Evolutionary conservation across 2,888 invertebrate genomes (phyloP).

Genomic region (Diarsia rubi): DNA sequence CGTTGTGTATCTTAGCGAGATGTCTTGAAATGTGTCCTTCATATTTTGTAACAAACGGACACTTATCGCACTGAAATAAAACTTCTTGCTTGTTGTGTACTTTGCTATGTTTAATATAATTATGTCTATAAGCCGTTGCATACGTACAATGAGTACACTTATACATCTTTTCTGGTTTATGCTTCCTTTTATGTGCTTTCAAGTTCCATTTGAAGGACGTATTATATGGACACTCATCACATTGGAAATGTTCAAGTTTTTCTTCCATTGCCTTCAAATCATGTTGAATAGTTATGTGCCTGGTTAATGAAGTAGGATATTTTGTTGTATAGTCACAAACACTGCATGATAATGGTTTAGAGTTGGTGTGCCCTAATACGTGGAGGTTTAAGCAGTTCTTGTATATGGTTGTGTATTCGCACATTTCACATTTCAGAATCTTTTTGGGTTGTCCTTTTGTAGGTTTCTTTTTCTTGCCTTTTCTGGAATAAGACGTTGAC

Average conservation of each 20-base stretch:
- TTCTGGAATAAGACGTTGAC: slow-evolving; percentile 37
- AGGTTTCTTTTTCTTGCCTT: slow-evolving; percentile 42
- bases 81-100: slow-evolving; percentile 67
- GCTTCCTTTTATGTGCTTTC: slow-evolving; percentile 75
- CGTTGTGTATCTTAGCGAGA: slow-evolving; percentile 80
- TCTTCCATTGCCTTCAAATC: slow-evolving; percentile 44
- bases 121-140: slow-evolving; percentile 72
- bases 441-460: slow-evolving; percentile 48
- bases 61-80: slow-evolving; percentile 78
- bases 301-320: slow-evolving; percentile 73
- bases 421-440: slow-evolving; percentile 70
- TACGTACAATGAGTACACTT: slow-evolving; percentile 72
- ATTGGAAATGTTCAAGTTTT: slow-evolving; percentile 45
- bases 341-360: slow-evolving; percentile 72
- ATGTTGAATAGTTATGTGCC: slow-evolving; percentile 77
- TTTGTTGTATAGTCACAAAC: slow-evolving; percentile 77
- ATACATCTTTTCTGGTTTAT: slow-evolving; percentile 70
- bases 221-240: slow-evolving; percentile 63
- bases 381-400: slow-evolving; percentile 78
- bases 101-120: slow-evolving; percentile 71
- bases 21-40: slow-evolving; percentile 82
- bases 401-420: slow-evolving; percentile 76
- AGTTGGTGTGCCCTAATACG: slow-evolving; percentile 70
- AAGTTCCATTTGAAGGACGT: slow-evolving; percentile 69
- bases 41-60: slow-evolving; percentile 77